These are phyloP conservation scores for Euzophera pinguis DNA, from an alignment of 2,888 invertebrate species.

Conservation along the genomic window DNA sequence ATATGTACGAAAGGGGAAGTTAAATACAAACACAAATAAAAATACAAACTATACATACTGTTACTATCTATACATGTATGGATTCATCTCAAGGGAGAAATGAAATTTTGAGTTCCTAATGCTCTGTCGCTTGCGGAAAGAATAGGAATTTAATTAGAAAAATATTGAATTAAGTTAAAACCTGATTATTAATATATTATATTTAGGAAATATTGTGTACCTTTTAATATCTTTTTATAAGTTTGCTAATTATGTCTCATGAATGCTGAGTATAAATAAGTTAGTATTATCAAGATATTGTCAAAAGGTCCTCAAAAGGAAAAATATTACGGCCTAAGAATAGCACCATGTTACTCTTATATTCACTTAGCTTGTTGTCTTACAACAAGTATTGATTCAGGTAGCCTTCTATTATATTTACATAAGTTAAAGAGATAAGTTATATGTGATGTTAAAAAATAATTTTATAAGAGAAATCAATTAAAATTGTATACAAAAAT, in stretches of 20 bases:
- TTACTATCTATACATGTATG: neutral
- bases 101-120: conserved; percentile 1
- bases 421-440: conserved; percentile 38
- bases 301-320: neutral
- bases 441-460: conserved; percentile 35
- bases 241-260: neutral
- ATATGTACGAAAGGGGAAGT: too few species aligned
- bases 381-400: conserved; percentile 20
- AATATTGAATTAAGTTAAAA: neutral
- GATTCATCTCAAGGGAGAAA: neutral
- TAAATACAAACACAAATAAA: too few species aligned
- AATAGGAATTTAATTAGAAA: conserved; percentile 2
- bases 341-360: neutral
- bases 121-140: neutral
- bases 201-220: too few species aligned
- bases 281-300: neutral
- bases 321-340: conserved; percentile 1
- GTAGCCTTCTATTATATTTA: conserved; percentile 37
- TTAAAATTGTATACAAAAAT: conserved; percentile 19
- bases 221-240: neutral
- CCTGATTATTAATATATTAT: too few species aligned
- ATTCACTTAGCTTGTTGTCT: neutral
- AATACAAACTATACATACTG: neutral
- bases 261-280: neutral
- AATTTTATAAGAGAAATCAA: conserved; percentile 23